Percentiles rank a stretch among this genome's conserved stretches.
Conservation (phyloP, 2,888 invertebrate genomes). For the Epinotia nisella region DNA sequence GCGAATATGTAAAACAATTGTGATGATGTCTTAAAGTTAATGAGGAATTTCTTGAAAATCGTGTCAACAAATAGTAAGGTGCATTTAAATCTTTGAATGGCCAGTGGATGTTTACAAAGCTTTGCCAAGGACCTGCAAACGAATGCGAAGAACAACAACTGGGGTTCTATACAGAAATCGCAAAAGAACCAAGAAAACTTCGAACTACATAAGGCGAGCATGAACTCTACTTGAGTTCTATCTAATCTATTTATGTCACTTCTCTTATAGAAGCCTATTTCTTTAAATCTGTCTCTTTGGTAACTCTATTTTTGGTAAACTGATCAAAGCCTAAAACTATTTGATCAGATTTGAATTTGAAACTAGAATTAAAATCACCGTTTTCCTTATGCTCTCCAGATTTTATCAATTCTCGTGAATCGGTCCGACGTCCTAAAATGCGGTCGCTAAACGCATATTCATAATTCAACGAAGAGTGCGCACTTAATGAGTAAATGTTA, state of each 20-base stretch:
- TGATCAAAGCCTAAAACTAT: background rate
- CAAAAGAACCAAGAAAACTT: background rate
- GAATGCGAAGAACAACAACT: background rate
- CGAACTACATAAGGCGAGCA: background rate
- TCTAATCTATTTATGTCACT: background rate
- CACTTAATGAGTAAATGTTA: background rate
- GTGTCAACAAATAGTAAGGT: background rate
- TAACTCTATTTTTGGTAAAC: background rate
- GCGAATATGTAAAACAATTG: slow-evolving; percentile 9
- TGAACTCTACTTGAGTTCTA: background rate
- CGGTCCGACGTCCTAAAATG: background rate
- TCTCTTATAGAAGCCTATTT: background rate
- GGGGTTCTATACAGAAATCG: background rate
- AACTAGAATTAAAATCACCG: background rate
- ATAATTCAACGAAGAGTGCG: slow-evolving; percentile 23
- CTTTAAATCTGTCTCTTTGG: background rate
- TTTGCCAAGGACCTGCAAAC: background rate
- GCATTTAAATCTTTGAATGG: too few relatives aligned
- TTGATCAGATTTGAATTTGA: background rate
- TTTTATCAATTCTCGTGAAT: slow-evolving; percentile 22
- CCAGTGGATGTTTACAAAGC: background rate
- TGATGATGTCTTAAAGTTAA: background rate
- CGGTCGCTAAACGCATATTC: slow-evolving; percentile 20
- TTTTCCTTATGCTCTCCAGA: slow-evolving; percentile 1
- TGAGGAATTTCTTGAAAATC: background rate